phyloP scores from a whole-genome alignment of 2,888 invertebrate genomes.

The Melinaea menophilus region DNA sequence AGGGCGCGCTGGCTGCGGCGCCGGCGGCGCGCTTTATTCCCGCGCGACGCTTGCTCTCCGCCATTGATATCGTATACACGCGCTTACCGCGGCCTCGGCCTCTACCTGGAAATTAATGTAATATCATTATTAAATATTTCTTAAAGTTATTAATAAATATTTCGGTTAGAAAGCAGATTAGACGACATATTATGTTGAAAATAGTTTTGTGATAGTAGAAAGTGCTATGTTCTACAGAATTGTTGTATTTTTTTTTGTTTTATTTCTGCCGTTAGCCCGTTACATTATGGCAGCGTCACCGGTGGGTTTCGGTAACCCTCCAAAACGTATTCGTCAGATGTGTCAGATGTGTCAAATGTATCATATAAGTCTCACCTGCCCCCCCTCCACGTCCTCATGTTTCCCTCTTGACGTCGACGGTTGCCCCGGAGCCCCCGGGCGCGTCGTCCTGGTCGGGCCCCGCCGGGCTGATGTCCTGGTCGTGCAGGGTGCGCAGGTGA shows the following conservation, averaged over 20 bases:
- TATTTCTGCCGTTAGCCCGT: too few relatives aligned
- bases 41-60: slow-evolving; percentile 23
- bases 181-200: too few relatives aligned
- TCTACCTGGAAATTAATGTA: slow-evolving; percentile 21
- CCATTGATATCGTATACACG: background rate
- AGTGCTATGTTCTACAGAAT: too few relatives aligned
- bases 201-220: too few relatives aligned
- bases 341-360: too few relatives aligned
- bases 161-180: too few relatives aligned
- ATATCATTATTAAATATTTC: background rate
- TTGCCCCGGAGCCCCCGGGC: slow-evolving; percentile 43
- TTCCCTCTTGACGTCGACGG: slow-evolving; percentile 59
- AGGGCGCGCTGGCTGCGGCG: slow-evolving; percentile 39
- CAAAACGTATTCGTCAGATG: background rate
- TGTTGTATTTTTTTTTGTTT: too few relatives aligned
- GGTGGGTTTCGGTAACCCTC: too few relatives aligned
- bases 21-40: slow-evolving; percentile 43
- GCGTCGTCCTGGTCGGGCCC: slow-evolving; percentile 45
- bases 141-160: background rate
- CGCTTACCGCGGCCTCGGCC: slow-evolving; percentile 52
- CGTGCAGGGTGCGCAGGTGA: slow-evolving; percentile 85
- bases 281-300: too few relatives aligned
- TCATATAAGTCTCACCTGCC: slow-evolving; percentile 44
- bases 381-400: slow-evolving; percentile 72
- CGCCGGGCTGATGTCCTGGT: slow-evolving; percentile 75